Conservation (phyloP, 2,113 vertebrate species). For the Eurypyga helias region DNA sequence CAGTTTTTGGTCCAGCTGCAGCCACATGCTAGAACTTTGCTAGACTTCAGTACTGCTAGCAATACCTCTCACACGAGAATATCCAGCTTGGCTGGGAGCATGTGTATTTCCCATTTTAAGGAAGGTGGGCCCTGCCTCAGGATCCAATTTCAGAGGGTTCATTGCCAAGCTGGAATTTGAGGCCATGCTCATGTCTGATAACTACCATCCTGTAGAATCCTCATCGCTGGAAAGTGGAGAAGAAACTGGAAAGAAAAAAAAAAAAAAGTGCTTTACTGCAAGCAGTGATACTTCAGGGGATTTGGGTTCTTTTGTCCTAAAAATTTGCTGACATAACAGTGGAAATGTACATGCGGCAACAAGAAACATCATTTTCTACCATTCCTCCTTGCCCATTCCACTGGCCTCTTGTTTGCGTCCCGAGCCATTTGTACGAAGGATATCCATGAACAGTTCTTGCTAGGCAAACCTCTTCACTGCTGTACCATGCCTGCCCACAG, state of each 20-base stretch:
- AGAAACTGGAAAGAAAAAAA: background rate
- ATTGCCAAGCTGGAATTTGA: background rate
- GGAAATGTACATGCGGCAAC: background rate
- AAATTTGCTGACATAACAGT: rapidly evolving
- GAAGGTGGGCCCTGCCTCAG: background rate
- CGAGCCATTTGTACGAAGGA: background rate
- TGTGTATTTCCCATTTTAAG: background rate
- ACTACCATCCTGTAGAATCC: no score
- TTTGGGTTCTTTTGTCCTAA: background rate
- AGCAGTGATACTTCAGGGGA: background rate
- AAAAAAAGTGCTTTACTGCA: background rate
- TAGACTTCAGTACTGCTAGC: background rate
- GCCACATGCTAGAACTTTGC: background rate
- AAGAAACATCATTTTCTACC: background rate
- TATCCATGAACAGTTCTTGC: background rate
- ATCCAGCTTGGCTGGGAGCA: background rate
- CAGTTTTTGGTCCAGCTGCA: background rate
- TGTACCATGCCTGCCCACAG: background rate
- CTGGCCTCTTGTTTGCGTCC: background rate
- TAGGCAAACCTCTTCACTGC: background rate
- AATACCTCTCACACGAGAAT: background rate
- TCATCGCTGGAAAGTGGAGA: background rate
- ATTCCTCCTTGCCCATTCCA: background rate
- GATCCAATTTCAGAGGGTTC: background rate
- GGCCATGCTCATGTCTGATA: background rate